Evolutionary conservation across 2,888 invertebrate species (phyloP).

Genomic region (Crepidodera aurea): DNA sequence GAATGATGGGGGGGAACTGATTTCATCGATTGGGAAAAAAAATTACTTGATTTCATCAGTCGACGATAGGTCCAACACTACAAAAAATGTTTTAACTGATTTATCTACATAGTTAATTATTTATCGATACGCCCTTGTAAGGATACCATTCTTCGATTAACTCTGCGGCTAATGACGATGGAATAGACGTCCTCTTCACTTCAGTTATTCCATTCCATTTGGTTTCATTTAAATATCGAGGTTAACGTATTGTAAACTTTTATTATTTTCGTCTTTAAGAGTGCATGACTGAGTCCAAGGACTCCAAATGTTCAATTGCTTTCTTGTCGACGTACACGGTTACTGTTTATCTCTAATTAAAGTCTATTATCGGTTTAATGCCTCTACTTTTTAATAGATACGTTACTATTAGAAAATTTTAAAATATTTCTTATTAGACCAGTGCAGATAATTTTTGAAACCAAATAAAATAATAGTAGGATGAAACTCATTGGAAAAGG

Average conservation of each 20-base stretch:
- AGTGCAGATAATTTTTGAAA: too few species aligned
- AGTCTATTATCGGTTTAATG: slow-evolving; percentile 35
- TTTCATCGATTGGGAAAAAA: too few species aligned
- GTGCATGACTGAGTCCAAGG: slow-evolving; percentile 40
- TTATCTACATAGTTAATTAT: too few species aligned
- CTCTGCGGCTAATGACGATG: slow-evolving; percentile 6
- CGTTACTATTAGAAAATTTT: neutral
- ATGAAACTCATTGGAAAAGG: too few species aligned
- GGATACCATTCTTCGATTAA: slow-evolving; percentile 6
- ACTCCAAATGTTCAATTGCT: slow-evolving; percentile 27
- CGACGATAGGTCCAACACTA: too few species aligned
- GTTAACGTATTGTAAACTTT: slow-evolving; percentile 39
- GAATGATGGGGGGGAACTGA: too few species aligned
- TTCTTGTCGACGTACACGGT: slow-evolving; percentile 21
- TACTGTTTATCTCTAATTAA: slow-evolving; percentile 34
- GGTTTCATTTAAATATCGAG: slow-evolving; percentile 32
- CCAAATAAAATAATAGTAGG: too few species aligned
- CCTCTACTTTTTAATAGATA: slow-evolving; percentile 10
- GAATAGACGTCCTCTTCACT: slow-evolving; percentile 4
- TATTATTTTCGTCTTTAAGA: slow-evolving; percentile 39
- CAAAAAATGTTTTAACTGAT: too few species aligned
- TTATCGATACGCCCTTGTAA: too few species aligned
- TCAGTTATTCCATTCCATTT: slow-evolving; percentile 29
- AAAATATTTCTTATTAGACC: too few species aligned
- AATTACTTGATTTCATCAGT: too few species aligned